Conservation (phyloP, 2,797 vertebrate genomes). For the Arrhamphus sclerolepis region DNA sequence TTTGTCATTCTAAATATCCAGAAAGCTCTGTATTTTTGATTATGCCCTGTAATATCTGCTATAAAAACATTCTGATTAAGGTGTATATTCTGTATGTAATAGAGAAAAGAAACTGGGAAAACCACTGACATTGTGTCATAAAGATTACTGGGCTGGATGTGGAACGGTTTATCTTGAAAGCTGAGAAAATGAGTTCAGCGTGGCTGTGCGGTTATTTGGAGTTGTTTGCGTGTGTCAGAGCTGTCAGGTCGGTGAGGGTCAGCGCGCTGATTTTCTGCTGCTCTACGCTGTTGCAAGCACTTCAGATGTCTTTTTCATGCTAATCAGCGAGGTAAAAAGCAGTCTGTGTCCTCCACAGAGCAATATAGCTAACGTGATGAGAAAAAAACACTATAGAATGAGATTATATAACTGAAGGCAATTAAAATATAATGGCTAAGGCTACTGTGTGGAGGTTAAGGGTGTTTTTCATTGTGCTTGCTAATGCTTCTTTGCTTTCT, state of each 20-base stretch:
- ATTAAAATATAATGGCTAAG: too few relatives aligned
- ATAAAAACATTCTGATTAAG: slow-evolving; percentile 1
- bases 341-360: slow-evolving; percentile 24
- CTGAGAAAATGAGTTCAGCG: slow-evolving; percentile 14
- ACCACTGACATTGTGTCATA: slow-evolving; percentile 6
- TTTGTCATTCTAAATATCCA: not conserved
- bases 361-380: slow-evolving; percentile 23
- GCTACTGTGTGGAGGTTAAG: slow-evolving; percentile 12
- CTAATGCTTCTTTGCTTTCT: too few relatives aligned
- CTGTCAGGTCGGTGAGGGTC: slow-evolving; percentile 70
- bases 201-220: slow-evolving; percentile 5
- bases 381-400: slow-evolving; percentile 8
- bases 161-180: slow-evolving; percentile 29
- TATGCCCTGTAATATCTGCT: not conserved
- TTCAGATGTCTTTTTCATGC: slow-evolving; percentile 58
- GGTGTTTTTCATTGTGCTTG: not conserved
- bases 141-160: slow-evolving; percentile 16
- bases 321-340: slow-evolving; percentile 57
- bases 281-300: slow-evolving; percentile 63
- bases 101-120: slow-evolving; percentile 1
- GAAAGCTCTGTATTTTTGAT: not conserved
- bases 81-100: not conserved
- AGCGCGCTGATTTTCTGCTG: slow-evolving; percentile 54
- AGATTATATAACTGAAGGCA: not conserved
- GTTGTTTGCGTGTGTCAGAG: slow-evolving; percentile 40